phyloP scores from a whole-genome alignment of 2,797 vertebrate species.

The Acanthornis magna region DNA sequence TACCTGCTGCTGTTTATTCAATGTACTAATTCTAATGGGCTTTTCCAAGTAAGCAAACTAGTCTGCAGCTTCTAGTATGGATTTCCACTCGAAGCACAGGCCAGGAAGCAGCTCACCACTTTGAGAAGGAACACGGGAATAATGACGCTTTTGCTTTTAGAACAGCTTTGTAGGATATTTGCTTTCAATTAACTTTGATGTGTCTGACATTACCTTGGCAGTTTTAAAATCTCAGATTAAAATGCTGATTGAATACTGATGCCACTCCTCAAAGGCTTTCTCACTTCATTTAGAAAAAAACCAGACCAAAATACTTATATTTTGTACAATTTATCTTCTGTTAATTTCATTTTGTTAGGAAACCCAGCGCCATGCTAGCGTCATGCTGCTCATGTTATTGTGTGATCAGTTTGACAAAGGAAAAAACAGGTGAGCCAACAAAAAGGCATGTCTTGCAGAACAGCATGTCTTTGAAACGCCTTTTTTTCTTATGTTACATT shows the following conservation, averaged over 20 bases:
- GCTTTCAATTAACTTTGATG: background rate
- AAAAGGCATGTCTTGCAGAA: background rate
- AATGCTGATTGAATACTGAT: background rate
- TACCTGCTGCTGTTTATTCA: background rate
- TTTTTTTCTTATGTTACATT: background rate
- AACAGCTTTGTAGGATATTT: background rate
- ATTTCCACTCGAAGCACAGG: background rate
- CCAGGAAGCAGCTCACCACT: background rate
- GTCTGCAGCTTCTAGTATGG: background rate
- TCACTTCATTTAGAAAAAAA: background rate
- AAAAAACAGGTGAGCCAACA: background rate
- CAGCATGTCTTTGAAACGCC: background rate
- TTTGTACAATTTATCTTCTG: background rate
- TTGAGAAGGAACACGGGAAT: conserved; percentile 19
- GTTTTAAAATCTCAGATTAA: background rate
- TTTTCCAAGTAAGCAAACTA: background rate
- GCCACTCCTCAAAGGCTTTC: background rate
- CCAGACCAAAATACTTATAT: background rate
- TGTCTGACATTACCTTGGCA: background rate
- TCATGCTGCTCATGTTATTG: background rate
- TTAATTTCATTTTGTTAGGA: background rate
- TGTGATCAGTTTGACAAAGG: background rate
- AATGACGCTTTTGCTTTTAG: conserved; percentile 5
- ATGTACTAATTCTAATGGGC: background rate
- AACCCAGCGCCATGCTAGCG: background rate